A percentile compares a stretch with the other conserved stretches of the same genome.
phyloP scores from a whole-genome alignment of 2,888 invertebrate genomes.

The Chrysotoxum bicinctum region DNA sequence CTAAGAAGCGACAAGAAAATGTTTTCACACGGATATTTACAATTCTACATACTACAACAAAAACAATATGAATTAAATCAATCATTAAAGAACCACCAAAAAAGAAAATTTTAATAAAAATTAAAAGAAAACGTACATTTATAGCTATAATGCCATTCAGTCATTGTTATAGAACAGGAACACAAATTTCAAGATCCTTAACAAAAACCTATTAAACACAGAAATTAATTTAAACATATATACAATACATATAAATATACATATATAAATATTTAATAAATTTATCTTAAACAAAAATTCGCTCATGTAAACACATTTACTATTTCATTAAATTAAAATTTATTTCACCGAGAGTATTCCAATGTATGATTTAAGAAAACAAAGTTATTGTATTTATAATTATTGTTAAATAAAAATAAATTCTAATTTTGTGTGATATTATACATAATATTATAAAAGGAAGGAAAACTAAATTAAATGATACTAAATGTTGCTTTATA shows the following conservation, averaged over 20 bases:
- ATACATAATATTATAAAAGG: slow-evolving; percentile 47
- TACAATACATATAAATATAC: background rate
- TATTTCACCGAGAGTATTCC: slow-evolving; percentile 52
- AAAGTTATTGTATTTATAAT: slow-evolving; percentile 15
- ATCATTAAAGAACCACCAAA: slow-evolving; percentile 67
- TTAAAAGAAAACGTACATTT: slow-evolving; percentile 25
- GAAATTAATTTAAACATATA: slow-evolving; percentile 32
- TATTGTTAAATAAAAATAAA: slow-evolving; percentile 27
- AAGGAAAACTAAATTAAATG: slow-evolving; percentile 40
- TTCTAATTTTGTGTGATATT: slow-evolving; percentile 71
- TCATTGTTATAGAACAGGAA: slow-evolving; percentile 53
- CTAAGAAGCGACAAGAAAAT: slow-evolving; percentile 17
- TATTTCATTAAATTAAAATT: slow-evolving; percentile 35
- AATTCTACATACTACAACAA: slow-evolving; percentile 19
- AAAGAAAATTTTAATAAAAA: background rate
- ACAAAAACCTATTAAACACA: slow-evolving; percentile 39
- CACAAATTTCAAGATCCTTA: slow-evolving; percentile 54
- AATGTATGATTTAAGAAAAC: slow-evolving; percentile 47
- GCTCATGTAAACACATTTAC: slow-evolving; percentile 27
- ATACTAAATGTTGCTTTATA: slow-evolving; percentile 62
- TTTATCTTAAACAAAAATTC: slow-evolving; percentile 13
- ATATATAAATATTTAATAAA: slow-evolving; percentile 16
- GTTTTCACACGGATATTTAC: slow-evolving; percentile 25
- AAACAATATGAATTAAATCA: slow-evolving; percentile 37
- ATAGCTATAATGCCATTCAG: slow-evolving; percentile 43